Conservation (phyloP, 2,888 invertebrate genomes). For the Drosophila nr. perissopoda region DNA sequence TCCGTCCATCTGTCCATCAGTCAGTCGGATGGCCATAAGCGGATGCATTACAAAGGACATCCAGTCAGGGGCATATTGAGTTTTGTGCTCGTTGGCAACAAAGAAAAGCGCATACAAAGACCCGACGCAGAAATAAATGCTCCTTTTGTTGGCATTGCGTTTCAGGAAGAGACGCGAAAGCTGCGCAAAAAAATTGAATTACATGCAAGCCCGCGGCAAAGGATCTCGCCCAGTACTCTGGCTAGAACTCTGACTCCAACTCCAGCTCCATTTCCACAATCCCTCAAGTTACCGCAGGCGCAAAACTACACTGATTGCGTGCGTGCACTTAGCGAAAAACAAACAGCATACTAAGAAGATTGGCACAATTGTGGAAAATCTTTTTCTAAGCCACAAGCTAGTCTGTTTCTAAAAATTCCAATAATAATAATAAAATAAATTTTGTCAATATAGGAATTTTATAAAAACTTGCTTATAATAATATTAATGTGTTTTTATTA, state of each 20-base stretch:
- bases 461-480: not conserved
- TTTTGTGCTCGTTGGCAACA: constrained; percentile 73
- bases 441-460: accelerated
- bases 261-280: constrained; percentile 22
- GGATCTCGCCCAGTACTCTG: constrained; percentile 10
- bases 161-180: constrained; percentile 20
- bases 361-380: too few relatives aligned
- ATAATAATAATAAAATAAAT: not conserved
- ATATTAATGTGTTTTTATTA: not conserved
- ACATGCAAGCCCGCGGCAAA: constrained; percentile 65
- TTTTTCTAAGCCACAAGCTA: not conserved
- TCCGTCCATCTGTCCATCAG: constrained; percentile 25
- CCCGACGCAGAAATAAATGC: constrained; percentile 77
- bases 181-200: constrained; percentile 69
- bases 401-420: not conserved
- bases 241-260: constrained; percentile 1
- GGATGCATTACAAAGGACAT: constrained; percentile 78
- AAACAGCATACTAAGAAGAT: not conserved
- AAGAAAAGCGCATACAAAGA: constrained; percentile 78
- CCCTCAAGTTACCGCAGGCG: constrained; percentile 72
- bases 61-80: constrained; percentile 70
- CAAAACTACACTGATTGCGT: constrained; percentile 79
- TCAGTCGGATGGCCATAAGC: constrained; percentile 55
- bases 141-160: constrained; percentile 71
- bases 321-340: not conserved